phyloP scores from a whole-genome alignment of 2,888 invertebrate species.

The Calameuta filiformis region DNA sequence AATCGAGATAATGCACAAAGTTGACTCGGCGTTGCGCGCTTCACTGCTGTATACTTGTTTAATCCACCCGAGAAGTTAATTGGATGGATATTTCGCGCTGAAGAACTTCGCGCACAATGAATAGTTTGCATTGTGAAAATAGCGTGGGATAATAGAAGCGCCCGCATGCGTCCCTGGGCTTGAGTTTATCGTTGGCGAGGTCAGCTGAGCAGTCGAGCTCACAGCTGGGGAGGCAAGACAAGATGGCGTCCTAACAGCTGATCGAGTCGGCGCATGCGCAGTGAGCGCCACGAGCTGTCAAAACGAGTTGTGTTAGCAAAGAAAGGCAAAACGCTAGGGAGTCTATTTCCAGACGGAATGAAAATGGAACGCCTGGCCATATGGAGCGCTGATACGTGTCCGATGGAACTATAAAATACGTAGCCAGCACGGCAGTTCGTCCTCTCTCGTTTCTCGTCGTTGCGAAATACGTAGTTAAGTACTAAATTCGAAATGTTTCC shows the following conservation, averaged over 20 bases:
- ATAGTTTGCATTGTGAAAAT: neutral
- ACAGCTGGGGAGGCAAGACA: slow-evolving; percentile 55
- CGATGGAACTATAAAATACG: neutral
- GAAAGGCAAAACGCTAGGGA: slow-evolving; percentile 10
- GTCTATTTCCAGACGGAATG: slow-evolving; percentile 23
- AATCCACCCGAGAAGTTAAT: neutral
- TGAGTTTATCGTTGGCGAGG: slow-evolving; percentile 47
- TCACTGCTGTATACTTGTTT: neutral
- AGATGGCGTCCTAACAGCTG: slow-evolving; percentile 62
- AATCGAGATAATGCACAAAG: neutral
- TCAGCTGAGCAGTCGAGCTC: slow-evolving; percentile 60
- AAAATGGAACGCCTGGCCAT: slow-evolving; percentile 7
- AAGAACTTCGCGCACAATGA: neutral
- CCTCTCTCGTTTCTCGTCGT: neutral
- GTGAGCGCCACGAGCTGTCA: slow-evolving; percentile 6
- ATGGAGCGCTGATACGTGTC: neutral
- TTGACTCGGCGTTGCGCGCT: neutral
- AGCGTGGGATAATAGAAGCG: neutral
- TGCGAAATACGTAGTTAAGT: neutral
- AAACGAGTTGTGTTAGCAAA: slow-evolving; percentile 15
- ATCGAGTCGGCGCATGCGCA: slow-evolving; percentile 51
- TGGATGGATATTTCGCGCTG: neutral
- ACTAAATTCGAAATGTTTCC: neutral
- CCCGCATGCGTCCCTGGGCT: slow-evolving; percentile 29
- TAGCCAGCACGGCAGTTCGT: neutral